Evolutionary conservation across 2,113 vertebrate species (phyloP).

Genomic region (Lanius collurio): DNA sequence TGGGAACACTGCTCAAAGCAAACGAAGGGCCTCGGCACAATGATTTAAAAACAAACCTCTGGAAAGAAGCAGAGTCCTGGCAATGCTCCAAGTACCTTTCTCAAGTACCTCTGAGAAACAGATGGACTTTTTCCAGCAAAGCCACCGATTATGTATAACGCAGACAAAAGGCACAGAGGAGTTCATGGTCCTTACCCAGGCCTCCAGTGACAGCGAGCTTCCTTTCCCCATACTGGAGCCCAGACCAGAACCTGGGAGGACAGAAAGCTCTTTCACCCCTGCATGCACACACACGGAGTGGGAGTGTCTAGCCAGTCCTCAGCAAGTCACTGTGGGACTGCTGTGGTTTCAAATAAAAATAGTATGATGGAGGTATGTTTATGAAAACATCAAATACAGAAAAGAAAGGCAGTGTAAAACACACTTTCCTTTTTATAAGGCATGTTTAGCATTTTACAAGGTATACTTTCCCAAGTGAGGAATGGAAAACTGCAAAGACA

Average conservation of each 20-base stretch:
- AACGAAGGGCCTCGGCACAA: background rate
- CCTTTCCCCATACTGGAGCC: background rate
- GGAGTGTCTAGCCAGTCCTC: background rate
- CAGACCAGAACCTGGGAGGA: constrained; percentile 1
- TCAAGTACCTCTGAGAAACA: background rate
- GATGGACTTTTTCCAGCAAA: constrained; percentile 41
- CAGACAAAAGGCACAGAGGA: constrained; percentile 43
- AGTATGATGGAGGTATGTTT: constrained; percentile 28
- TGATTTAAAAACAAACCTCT: constrained; percentile 28
- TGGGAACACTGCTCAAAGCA: constrained; percentile 1
- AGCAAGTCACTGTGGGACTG: background rate
- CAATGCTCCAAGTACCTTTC: background rate
- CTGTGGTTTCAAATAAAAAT: constrained; percentile 33
- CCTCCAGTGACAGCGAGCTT: background rate
- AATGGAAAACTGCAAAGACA: constrained; percentile 13
- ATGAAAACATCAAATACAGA: constrained; percentile 49
- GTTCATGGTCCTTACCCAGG: background rate
- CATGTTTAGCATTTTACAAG: constrained; percentile 32
- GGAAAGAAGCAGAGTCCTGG: constrained; percentile 29
- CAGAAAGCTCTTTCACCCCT: constrained; percentile 51
- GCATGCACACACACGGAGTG: background rate
- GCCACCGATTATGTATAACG: background rate
- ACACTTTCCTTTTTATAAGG: constrained; percentile 28
- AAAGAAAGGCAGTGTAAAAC: constrained; percentile 39
- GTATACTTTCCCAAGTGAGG: constrained; percentile 22